Evolutionary conservation across 2,113 vertebrate species (phyloP).

Genomic region (Rhinogobius similis): DNA sequence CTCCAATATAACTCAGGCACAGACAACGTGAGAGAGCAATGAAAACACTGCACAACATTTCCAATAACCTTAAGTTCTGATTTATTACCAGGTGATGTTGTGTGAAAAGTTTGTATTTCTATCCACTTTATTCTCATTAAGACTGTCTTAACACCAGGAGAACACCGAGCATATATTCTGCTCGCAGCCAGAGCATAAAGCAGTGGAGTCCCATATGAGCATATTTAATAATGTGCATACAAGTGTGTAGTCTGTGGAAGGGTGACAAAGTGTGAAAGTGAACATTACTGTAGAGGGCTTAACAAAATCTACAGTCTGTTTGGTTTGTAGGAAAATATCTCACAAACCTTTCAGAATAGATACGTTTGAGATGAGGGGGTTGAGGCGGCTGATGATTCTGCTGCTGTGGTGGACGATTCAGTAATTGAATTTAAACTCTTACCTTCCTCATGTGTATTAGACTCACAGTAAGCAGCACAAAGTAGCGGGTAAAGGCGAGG

Average conservation of each 20-base stretch:
- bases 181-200: not conserved
- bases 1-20: not conserved
- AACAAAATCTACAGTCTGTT: too few relatives aligned
- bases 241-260: not conserved
- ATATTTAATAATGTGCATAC: not conserved
- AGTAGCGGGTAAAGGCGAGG: too few relatives aligned
- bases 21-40: not conserved
- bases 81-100: not conserved
- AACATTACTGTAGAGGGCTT: not conserved
- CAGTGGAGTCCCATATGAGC: not conserved
- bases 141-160: not conserved
- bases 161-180: not conserved
- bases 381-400: too few relatives aligned
- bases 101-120: slow-evolving; percentile 3
- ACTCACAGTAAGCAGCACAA: too few relatives aligned
- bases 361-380: too few relatives aligned
- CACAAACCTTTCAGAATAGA: too few relatives aligned
- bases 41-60: not conserved
- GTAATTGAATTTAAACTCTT: too few relatives aligned
- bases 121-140: slow-evolving; percentile 8
- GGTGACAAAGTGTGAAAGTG: not conserved
- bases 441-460: too few relatives aligned
- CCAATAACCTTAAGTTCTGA: not conserved
- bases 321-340: too few relatives aligned
- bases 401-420: too few relatives aligned